These are phyloP conservation scores for Esox lucius DNA, from an alignment of 2,797 vertebrate genomes.

Conservation along the genomic window DNA sequence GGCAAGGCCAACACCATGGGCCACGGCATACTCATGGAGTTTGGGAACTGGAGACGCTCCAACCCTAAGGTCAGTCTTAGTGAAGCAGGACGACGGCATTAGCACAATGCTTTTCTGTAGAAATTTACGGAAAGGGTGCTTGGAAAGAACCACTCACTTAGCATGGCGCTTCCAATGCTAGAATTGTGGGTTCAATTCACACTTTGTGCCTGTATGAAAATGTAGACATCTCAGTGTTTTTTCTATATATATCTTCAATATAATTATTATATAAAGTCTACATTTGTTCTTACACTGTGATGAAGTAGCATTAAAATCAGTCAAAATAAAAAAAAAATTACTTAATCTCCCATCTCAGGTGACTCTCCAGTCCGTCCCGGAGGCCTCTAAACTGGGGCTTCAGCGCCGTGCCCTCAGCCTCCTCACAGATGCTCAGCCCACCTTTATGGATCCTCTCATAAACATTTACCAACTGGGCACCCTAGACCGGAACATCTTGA, in stretches of 20 bases:
- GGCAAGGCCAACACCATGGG: constrained; percentile 60
- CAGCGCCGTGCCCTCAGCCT: constrained; percentile 65
- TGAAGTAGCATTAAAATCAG: no score
- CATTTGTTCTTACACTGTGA: no score
- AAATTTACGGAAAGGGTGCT: neutral
- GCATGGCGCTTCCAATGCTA: no score
- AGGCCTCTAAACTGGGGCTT: constrained; percentile 47
- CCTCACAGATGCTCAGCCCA: constrained; percentile 57
- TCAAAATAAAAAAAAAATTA: no score
- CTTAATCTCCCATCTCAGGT: constrained; percentile 40
- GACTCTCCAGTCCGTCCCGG: constrained; percentile 49
- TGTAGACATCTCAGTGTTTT: no score
- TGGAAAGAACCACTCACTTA: neutral
- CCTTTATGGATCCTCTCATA: constrained; percentile 59
- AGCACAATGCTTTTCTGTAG: neutral
- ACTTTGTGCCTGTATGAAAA: no score
- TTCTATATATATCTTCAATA: no score
- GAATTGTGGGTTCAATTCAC: no score
- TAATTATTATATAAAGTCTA: no score
- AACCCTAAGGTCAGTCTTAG: constrained; percentile 55
- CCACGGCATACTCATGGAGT: constrained; percentile 69
- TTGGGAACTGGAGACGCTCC: constrained; percentile 67
- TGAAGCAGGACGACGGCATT: neutral
- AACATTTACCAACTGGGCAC: constrained; percentile 68
- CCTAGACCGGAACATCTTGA: constrained; percentile 58